Evolutionary conservation across 2,113 vertebrate genomes (phyloP), one percentile per base, ranked within the genome.

Genomic region (Oxyura jamaicensis): DNA sequence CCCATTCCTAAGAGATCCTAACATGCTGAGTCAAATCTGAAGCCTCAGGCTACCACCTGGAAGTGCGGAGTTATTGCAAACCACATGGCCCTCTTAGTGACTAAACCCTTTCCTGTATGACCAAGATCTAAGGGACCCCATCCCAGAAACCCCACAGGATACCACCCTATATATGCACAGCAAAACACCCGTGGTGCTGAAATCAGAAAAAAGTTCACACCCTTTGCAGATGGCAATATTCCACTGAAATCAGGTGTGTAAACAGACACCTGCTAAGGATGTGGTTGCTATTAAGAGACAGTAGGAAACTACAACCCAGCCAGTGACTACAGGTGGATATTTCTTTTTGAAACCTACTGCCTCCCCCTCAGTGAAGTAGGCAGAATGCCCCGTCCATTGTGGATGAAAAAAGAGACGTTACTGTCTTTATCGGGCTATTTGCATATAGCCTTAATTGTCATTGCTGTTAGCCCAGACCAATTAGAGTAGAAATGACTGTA

Each of bases 401-500:
- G 81, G 75, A 96, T 89, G 89, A 91, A 86, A 91, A 86, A 88
- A 91, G 42, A 95, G 89, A 94, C 86, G 94, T 94, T 95, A 94
- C 92, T 90, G 87, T 91, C 93, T 96, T 92, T 66, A 83, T 95
- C 89, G 67, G 74, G 78, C 82, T 94, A 96, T 97, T 97, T 97
- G 97, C 97, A 96, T 96, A 96, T 10, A 74, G 72, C 92, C 83
- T 92, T 97, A 96, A 97, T 94, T 97, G 95, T 94, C 94, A 95
- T 68, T 96, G 73, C 89, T 96, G 91, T 96, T 88, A 93, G 84
- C 95, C 94, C 89, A 96, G 95, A 93, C 93, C 95, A 95, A 97
- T 96, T 85, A 94, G 95, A 95, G 71, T 79, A 95, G 96, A 97
- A 97, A 97, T 97, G 97, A 97, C 97, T 97, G 96, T 96, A 94